A percentile compares a stretch with the other conserved stretches of the same genome.
These are phyloP conservation scores for Cecidostiba fungosa DNA, from an alignment of 2,888 invertebrate species.

Conservation along the genomic window DNA sequence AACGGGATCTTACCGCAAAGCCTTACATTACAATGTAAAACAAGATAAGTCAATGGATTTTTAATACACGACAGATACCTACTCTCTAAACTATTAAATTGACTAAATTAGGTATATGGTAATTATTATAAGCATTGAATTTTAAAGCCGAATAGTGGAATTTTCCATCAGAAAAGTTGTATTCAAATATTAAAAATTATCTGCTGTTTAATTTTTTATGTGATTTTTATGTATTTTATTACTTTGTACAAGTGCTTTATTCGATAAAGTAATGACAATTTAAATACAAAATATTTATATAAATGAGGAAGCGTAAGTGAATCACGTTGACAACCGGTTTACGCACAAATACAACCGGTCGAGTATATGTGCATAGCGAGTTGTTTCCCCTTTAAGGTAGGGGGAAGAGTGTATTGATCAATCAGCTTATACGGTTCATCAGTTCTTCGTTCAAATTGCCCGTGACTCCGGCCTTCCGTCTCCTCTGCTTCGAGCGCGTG, in stretches of 20 bases:
- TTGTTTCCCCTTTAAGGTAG: neutral
- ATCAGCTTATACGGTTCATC: conserved; percentile 53
- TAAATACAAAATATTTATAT: conserved; percentile 34
- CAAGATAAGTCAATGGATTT: too few species aligned
- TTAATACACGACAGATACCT: too few species aligned
- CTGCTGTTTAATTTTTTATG: too few species aligned
- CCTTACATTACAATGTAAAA: too few species aligned
- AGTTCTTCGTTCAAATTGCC: conserved; percentile 48
- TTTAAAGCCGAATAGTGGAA: neutral
- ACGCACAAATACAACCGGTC: conserved; percentile 24
- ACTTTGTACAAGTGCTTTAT: neutral
- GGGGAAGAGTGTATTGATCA: conserved; percentile 28
- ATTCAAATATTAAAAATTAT: too few species aligned
- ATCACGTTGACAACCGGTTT: conserved; percentile 1
- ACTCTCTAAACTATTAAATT: too few species aligned
- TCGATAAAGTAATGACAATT: neutral
- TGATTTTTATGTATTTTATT: too few species aligned
- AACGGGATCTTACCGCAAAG: too few species aligned
- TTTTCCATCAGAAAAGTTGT: neutral
- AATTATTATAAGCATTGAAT: too few species aligned
- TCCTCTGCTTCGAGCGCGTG: neutral
- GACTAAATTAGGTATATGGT: too few species aligned
- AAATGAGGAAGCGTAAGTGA: conserved; percentile 29
- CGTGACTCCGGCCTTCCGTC: conserved; percentile 21
- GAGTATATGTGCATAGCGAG: neutral